Conservation (phyloP, 2,113 vertebrate genomes). For the Ciconia maguari region DNA sequence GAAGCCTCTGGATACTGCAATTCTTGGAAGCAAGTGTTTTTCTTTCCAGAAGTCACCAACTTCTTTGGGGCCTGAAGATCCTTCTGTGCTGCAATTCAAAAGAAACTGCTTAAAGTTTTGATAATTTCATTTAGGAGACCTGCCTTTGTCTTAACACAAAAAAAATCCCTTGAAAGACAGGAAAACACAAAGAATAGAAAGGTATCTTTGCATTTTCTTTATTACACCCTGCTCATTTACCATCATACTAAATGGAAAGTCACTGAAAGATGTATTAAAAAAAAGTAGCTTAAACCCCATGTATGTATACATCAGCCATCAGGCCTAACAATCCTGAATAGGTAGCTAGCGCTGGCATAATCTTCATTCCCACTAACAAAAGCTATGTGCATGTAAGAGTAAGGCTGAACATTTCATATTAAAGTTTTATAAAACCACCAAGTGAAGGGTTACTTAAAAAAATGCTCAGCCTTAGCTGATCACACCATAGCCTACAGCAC, state of each 20-base stretch:
- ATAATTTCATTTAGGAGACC: background rate
- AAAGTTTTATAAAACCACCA: background rate
- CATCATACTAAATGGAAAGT: background rate
- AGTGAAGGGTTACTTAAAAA: background rate
- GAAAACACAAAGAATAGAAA: background rate
- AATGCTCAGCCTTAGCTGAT: background rate
- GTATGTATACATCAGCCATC: background rate
- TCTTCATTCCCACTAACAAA: background rate
- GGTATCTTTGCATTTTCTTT: background rate
- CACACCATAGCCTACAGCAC: background rate
- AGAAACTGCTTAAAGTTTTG: background rate
- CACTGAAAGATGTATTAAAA: background rate
- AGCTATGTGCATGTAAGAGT: background rate
- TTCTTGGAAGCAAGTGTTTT: slow-evolving; percentile 37
- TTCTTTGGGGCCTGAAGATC: background rate
- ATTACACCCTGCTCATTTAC: background rate
- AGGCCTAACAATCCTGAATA: background rate
- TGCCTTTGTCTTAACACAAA: background rate
- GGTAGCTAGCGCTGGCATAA: background rate
- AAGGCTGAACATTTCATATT: background rate
- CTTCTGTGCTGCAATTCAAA: slow-evolving; percentile 36
- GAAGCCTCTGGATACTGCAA: slow-evolving; percentile 69
- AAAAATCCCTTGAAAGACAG: background rate
- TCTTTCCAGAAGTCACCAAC: background rate
- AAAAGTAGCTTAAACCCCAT: background rate